A percentile compares a stretch with the other conserved stretches of the same genome.
These are phyloP conservation scores for Chloroclysta siterata DNA, from an alignment of 2,888 invertebrate species.

Conservation along the genomic window DNA sequence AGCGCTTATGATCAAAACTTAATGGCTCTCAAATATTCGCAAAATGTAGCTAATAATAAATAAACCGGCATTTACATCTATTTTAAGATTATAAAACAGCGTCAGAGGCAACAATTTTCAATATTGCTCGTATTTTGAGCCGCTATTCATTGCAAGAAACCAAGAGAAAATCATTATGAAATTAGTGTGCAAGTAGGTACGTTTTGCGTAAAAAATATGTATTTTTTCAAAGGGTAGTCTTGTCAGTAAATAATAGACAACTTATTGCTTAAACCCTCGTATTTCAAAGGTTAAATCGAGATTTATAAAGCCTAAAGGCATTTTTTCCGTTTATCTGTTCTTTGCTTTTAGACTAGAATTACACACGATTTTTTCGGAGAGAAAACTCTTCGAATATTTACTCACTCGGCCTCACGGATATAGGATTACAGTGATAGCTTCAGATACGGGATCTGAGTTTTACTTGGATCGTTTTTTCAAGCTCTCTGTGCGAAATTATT, in stretches of 20 bases:
- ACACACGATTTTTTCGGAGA: slow-evolving; percentile 23
- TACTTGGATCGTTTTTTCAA: slow-evolving; percentile 11
- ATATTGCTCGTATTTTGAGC: too few relatives aligned
- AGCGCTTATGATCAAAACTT: too few relatives aligned
- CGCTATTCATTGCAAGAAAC: too few relatives aligned
- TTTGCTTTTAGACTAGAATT: slow-evolving; percentile 14
- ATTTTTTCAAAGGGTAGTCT: neutral
- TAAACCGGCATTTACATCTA: too few relatives aligned
- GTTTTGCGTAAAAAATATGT: too few relatives aligned
- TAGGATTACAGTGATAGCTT: slow-evolving; percentile 25
- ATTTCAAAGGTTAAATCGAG: slow-evolving; percentile 3
- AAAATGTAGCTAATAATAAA: too few relatives aligned
- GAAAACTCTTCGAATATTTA: slow-evolving; percentile 31
- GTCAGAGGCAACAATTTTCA: too few relatives aligned
- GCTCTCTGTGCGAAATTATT: neutral
- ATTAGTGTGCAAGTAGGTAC: too few relatives aligned
- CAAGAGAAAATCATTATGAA: too few relatives aligned
- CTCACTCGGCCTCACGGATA: slow-evolving; percentile 19
- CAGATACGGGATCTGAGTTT: slow-evolving; percentile 11
- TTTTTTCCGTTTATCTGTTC: neutral
- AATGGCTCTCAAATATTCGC: too few relatives aligned
- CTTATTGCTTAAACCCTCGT: neutral
- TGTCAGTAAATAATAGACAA: neutral
- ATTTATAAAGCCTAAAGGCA: slow-evolving; percentile 5
- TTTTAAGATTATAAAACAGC: too few relatives aligned